phyloP scores from a whole-genome alignment of 2,888 invertebrate genomes.

The Andrena fulva region DNA sequence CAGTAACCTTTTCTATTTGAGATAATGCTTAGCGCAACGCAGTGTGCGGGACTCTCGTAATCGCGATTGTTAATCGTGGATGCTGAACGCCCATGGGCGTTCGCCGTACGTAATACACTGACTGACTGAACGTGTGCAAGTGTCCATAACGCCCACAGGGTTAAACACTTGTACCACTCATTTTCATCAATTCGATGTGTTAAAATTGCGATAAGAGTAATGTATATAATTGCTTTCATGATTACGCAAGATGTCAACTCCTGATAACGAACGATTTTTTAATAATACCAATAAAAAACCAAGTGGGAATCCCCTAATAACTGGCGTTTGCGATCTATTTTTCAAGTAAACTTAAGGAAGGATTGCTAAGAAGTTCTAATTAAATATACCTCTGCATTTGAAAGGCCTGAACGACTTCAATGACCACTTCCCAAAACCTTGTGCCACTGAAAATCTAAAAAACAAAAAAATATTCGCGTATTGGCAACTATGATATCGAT shows the following conservation, averaged over 20 bases:
- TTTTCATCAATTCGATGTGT: not conserved
- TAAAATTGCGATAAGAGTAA: not conserved
- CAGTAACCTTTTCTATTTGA: no score
- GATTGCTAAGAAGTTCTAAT: no score
- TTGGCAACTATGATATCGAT: slow-evolving; percentile 33
- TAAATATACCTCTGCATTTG: no score
- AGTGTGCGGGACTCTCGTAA: no score
- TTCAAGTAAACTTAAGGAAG: no score
- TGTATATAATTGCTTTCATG: not conserved
- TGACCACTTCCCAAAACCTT: no score
- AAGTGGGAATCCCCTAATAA: no score
- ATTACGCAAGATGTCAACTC: not conserved
- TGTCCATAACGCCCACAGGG: not conserved
- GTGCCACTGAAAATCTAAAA: no score
- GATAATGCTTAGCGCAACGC: no score
- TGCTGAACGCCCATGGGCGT: not conserved
- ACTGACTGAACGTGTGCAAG: not conserved
- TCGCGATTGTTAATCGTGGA: not conserved
- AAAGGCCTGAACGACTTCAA: no score
- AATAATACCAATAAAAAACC: not conserved
- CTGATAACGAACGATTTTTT: not conserved
- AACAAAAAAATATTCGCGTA: not conserved
- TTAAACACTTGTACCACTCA: not conserved
- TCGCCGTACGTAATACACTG: not conserved
- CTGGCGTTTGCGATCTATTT: no score